Evolutionary conservation across 2,888 invertebrate genomes (phyloP).

Genomic region (Galerucella calmariensis): DNA sequence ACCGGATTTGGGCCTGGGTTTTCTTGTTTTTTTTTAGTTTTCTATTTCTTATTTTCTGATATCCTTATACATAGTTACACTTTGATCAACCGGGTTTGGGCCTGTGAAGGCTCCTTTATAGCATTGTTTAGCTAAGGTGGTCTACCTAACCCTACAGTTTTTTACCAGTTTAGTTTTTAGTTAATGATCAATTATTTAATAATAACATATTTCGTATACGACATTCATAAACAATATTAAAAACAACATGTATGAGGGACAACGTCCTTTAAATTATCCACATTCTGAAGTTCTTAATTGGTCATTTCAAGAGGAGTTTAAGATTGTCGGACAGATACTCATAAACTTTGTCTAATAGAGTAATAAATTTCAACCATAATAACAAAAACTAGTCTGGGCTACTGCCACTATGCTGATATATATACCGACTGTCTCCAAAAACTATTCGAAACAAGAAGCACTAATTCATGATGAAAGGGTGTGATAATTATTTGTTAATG

Average conservation of each 20-base stretch:
- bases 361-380: slow-evolving; percentile 48
- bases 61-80: too few relatives aligned
- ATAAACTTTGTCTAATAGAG: slow-evolving; percentile 50
- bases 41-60: too few relatives aligned
- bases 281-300: slow-evolving; percentile 49
- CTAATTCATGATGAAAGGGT: slow-evolving; percentile 15
- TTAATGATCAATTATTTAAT: background rate
- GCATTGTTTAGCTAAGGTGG: too few relatives aligned
- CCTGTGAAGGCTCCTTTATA: too few relatives aligned
- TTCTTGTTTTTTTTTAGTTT: too few relatives aligned
- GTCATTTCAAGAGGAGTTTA: slow-evolving; percentile 48
- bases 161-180: too few relatives aligned
- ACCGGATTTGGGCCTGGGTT: too few relatives aligned
- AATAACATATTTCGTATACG: too few relatives aligned
- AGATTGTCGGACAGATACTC: slow-evolving; percentile 45
- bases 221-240: too few relatives aligned
- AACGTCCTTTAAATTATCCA: slow-evolving; percentile 25
- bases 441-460: slow-evolving; percentile 10
- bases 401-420: background rate
- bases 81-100: too few relatives aligned
- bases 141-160: too few relatives aligned
- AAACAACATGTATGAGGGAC: background rate
- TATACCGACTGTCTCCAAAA: background rate
- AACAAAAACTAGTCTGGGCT: slow-evolving; percentile 46
- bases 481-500: slow-evolving; percentile 16